Evolutionary conservation across 2,888 invertebrate species (phyloP), one percentile per base, ranked within the genome.

Genomic region (Zygaena filipendulae): DNA sequence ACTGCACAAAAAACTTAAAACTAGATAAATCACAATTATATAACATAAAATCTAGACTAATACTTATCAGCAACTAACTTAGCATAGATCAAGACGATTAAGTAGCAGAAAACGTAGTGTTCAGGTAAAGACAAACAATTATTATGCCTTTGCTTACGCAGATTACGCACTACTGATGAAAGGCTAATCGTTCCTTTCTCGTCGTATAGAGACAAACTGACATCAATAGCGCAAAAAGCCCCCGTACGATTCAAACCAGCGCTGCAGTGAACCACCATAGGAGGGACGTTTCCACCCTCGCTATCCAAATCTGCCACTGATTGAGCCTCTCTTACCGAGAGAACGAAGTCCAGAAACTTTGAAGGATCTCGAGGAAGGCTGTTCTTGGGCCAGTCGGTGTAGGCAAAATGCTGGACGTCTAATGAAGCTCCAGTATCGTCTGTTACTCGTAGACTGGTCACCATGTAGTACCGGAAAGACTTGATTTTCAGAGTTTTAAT

Each of bases 171-270:
- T 11, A 32, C 32, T 10, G 25, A 29, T 9, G 21, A 21, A 25
- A 32, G 29, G 22, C 20, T 24, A 23, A 28, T 25, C 20, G 32
- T 32, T 25, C 19, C 24, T 19, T 23, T 32, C 18, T 32, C 25
- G 24, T 32, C 13, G 23, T 25, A 29, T 13, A 12, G 19, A 28
- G 28, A 12, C 21, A 32, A 25, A 23, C 32, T 18, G 24, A 32
- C 19, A 5, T 32, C 29, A 19, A 32, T 25, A 13, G 32, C 29
- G n/a, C 23, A 27, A 26, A 32, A 25, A 24, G 23, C 32, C 20
- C 24, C 26, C 19, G 23, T 18, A 14, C 32, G 23, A 32, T 27
- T 27, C 5, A 22, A 30, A 14, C 30, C 25, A 14, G 21, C 30
- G 13, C 25, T 30, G 21, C 24, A 25, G 13, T 30, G 25, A 20